Conservation (phyloP, 2,113 vertebrate genomes). For the Acanthisitta chloris region DNA sequence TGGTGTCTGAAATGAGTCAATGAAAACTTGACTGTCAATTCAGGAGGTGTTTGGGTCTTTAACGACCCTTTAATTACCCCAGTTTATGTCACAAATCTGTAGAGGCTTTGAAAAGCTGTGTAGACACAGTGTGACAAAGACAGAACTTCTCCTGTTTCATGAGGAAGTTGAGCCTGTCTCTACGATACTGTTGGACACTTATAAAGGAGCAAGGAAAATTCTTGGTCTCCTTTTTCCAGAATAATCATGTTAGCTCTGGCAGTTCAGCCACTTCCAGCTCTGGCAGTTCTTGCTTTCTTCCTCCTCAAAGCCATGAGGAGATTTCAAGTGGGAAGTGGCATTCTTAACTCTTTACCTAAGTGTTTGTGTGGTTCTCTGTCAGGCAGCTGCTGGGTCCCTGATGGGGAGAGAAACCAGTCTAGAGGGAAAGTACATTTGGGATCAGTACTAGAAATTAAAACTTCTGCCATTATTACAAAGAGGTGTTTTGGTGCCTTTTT, state of each 20-base stretch:
- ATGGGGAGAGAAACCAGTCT: not conserved
- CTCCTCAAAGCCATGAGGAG: not conserved
- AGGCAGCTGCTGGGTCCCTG: not conserved
- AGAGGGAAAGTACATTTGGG: not conserved
- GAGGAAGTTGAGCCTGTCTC: accelerated
- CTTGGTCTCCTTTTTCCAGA: not conserved
- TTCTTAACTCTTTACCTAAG: not conserved
- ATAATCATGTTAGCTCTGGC: not conserved
- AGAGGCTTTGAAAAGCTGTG: not conserved
- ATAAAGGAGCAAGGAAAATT: not conserved
- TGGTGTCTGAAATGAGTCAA: not conserved
- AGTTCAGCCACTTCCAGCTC: not conserved
- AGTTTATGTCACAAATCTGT: accelerated
- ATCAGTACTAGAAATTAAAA: not conserved
- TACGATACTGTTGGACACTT: not conserved
- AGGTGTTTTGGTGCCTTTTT: not conserved
- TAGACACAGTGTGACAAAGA: not conserved
- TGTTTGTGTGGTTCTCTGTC: not conserved
- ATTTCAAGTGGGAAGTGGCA: conserved; percentile 3
- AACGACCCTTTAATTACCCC: not conserved
- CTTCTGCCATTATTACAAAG: not conserved
- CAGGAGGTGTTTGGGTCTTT: not conserved
- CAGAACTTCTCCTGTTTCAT: not conserved
- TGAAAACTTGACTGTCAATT: not conserved
- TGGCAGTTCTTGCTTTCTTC: not conserved